Evolutionary conservation across 2,113 vertebrate genomes (phyloP), one percentile per base, ranked within the genome.

Genomic region (Tenebrosternarchus preto): DNA sequence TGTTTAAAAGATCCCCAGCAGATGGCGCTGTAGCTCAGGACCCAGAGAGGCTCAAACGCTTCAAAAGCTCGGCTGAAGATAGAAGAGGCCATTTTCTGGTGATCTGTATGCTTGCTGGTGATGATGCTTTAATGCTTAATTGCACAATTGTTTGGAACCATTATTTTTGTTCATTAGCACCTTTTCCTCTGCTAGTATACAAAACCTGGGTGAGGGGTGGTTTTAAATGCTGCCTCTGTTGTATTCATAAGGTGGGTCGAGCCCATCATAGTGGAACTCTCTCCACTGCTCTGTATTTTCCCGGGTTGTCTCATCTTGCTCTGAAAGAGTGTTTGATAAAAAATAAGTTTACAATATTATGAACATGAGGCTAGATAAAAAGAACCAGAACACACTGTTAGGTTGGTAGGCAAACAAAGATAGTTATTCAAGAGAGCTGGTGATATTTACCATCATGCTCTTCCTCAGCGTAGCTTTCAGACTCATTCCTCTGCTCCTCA

Each of bases 271-370:
- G 84, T 96, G 94, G 84, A 94, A 95, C 85, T 95, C 91, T 25
- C 93, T 92, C 94, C 94, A 95, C 83, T 95, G 94, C 83, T 96
- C 94, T 0, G 89, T 90, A 29, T 90, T 92, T 84, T 94, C 92
- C 63, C 92, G 90, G 88, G 72, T 93, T 69, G 90, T 92, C 86
- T 95, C 95, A 17, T 93, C 82, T 88, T 95, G 92, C 74, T 96
- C 96, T 95, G 91, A 63, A 77, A 27, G 59, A 68, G 33, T 0
- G 64, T 59, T 0, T 82, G 20, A 24, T 46, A 6, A 20, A 57
- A 78, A 63, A 77, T 16, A 0, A 59, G 17, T 33, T 59, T 22
- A 68, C 5, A 24, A 17, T 33, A 6, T 31, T 5, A 39, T 60
- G 25, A 43, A 31, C 25, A 61, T 8, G 31, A 69, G n/a, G 20